phyloP scores from a whole-genome alignment of 2,797 vertebrate species.

The Rhabdophis nuchalis region DNA sequence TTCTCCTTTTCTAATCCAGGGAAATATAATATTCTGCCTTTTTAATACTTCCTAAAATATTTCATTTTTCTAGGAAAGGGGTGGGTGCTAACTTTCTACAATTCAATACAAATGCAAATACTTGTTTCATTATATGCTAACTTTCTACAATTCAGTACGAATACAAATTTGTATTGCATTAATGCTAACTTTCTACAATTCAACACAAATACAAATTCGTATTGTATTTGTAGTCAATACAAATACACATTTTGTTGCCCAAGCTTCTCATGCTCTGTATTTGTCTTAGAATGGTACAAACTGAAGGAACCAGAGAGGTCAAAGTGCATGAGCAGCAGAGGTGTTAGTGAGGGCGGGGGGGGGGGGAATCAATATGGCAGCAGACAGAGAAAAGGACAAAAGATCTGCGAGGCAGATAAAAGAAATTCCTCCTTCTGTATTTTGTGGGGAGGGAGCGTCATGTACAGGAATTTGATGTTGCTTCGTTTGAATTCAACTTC shows the following conservation, averaged over 20 bases:
- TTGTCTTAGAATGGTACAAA: not conserved
- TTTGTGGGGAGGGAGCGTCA: constrained; percentile 41
- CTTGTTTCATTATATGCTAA: too few relatives aligned
- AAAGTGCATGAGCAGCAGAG: not conserved
- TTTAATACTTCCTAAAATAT: too few relatives aligned
- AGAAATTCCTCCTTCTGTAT: constrained; percentile 28
- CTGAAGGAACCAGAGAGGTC: not conserved
- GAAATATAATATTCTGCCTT: too few relatives aligned
- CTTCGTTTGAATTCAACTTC: constrained; percentile 29
- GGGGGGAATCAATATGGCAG: not conserved
- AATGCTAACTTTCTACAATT: too few relatives aligned
- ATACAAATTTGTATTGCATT: too few relatives aligned
- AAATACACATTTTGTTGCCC: not conserved
- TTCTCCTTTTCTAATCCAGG: too few relatives aligned
- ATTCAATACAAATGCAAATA: too few relatives aligned
- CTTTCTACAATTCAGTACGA: too few relatives aligned
- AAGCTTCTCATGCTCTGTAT: not conserved
- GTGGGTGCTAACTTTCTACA: too few relatives aligned
- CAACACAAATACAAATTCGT: too few relatives aligned
- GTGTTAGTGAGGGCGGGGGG: not conserved
- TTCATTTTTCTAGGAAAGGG: too few relatives aligned
- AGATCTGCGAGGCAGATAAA: not conserved
- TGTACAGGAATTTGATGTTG: constrained; percentile 14
- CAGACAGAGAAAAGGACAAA: constrained; percentile 10
- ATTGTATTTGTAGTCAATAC: too few relatives aligned